Evolutionary conservation across 2,113 vertebrate species (phyloP), one percentile per base, ranked within the genome.

Genomic region (Istiophorus platypterus): DNA sequence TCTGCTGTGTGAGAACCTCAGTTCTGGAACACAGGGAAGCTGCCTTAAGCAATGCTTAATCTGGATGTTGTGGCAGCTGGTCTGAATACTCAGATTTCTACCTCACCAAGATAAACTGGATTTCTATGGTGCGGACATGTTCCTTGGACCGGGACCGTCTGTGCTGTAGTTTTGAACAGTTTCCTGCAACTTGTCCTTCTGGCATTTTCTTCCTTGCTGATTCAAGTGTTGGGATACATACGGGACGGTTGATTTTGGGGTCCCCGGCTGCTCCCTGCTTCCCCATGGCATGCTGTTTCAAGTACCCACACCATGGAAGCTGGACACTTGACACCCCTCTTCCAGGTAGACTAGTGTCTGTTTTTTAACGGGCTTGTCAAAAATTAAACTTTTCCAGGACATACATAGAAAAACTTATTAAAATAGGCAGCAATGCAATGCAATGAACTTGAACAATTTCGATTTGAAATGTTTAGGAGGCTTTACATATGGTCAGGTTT

Each of bases 271-370:
- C 37, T 80, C 34, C 68, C 63, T 79, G 58, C 29, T 20, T 81
- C 71, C 67, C 58, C 82, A 95, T 95, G 95, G 93, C 93, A 81
- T 95, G 94, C 81, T 95, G 94, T 86, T 93, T 95, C 80, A 94
- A 91, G 81, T 92, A 90, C 64, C 79, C 15, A 74, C 87, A 78
- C 63, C 83, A 84, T 80, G 87, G 88, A 89, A 95, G 92, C 88
- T 95, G 94, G 94, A 93, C 90, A 34, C 93, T 86, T 63, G 90
- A 73, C 62, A 70, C 66, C n/a, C 68, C 81, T 80, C 64, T 80
- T 64, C 72, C 90, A 95, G 95, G 95, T 95, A 95, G 76, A 90
- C n/a, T 1, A 37, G 31, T 73, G n/a, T 34, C 8, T 62, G 7
- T 56, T 82, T 58, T 58, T 76, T 29, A 5, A 41, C 56, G 42